Conservation (phyloP, 2,113 vertebrate species). For the Calidris pygmaea region DNA sequence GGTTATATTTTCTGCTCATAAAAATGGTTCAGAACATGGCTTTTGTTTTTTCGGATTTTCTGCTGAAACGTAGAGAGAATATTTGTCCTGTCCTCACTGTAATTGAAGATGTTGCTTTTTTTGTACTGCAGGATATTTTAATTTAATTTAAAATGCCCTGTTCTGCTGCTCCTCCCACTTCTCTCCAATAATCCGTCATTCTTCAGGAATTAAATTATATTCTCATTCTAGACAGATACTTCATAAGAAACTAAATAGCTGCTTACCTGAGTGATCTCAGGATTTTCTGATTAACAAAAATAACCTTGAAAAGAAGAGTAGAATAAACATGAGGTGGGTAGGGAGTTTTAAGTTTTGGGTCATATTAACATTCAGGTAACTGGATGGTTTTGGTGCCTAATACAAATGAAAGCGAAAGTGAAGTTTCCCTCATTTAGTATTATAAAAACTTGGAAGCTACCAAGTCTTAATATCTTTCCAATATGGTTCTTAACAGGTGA, state of each 20-base stretch:
- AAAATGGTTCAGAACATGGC: background rate
- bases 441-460: background rate
- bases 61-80: background rate
- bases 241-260: background rate
- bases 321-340: background rate
- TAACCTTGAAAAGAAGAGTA: background rate
- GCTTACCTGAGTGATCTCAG: background rate
- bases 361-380: background rate
- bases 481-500: background rate
- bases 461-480: background rate
- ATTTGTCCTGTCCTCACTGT: background rate
- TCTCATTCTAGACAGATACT: background rate
- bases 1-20: background rate
- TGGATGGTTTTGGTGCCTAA: background rate
- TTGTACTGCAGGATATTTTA: background rate
- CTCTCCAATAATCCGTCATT: background rate
- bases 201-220: background rate
- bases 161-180: background rate
- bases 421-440: background rate
- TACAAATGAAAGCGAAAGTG: background rate
- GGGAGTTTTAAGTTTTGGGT: background rate
- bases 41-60: background rate
- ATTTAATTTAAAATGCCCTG: background rate
- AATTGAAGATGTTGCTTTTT: background rate
- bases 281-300: background rate